Base-by-base conservation (phyloP, 2,888 invertebrate species). In the Dendrolimus pini region DNA sequence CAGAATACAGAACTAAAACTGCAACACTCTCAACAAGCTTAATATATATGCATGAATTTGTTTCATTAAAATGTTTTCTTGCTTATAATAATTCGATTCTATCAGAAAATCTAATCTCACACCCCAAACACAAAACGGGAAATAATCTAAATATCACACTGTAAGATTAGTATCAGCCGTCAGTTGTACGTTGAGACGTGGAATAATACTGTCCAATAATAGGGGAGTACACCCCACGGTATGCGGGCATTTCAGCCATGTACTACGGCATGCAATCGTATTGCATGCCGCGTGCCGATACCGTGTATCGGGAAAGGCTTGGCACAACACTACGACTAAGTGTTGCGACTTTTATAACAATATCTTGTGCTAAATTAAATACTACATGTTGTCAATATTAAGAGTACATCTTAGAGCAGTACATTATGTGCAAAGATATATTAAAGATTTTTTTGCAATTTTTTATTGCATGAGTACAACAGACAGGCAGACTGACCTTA, bases 201-300 rank as follows among this genome's bases (percentile, higher is more conserved):
- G 70, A 78, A 82, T 83, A 83, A 85, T 85, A 78, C 72, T 68
- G 70, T 80, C 78, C 80, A 83, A 83, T 82, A 83, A 82, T 79
- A 81, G 81, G 81, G 82, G 79, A 75, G 71, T 66, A 70, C 72
- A 73, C 79, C 80, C 72, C 74, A 68, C 56, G 65, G 71, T 68
- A 85, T 86, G 82, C 85, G 86, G 86, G 88, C 70, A 78, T 82
- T 69, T 74, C 66, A 76, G 70, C 72, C 72, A 80, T 81, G 80
- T 85, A 83, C 83, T 80, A 84, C 67, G 85, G 82, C 78, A 85
- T 80, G 85, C 82, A 75, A 82, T 78, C 75, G 79, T 77, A 80
- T 74, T 71, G 75, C 78, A 77, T 72, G 71, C 70, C 70, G 74
- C 77, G 79, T 83, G 72, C 82, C 83, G 69, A 70, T 68, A 70